Percentiles rank a stretch among this genome's conserved stretches.
phyloP scores from a whole-genome alignment of 2,113 vertebrate species.

The Xenopus borealis region DNA sequence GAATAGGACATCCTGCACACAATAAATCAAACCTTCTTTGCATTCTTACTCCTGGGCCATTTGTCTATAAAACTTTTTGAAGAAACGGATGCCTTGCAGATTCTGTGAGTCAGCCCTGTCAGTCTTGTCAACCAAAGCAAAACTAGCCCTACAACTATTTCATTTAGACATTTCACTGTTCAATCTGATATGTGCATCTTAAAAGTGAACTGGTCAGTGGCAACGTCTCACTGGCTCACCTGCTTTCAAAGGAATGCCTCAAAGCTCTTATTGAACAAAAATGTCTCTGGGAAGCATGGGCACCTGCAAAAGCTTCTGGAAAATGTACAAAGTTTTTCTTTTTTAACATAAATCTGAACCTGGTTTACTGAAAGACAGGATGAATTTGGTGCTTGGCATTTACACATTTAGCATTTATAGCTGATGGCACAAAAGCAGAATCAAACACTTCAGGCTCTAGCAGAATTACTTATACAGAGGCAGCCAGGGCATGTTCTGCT shows the following conservation, averaged over 20 bases:
- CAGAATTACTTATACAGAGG: constrained; percentile 42
- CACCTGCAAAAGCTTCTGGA: constrained; percentile 23
- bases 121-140: constrained; percentile 3
- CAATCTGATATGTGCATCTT: constrained; percentile 16
- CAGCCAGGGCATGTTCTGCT: not conserved
- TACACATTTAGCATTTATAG: constrained; percentile 59
- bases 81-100: not conserved
- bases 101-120: not conserved
- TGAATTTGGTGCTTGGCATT: constrained; percentile 55
- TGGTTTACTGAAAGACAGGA: constrained; percentile 51
- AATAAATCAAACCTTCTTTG: too few species aligned
- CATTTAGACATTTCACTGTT: constrained; percentile 9
- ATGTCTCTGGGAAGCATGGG: constrained; percentile 1
- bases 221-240: constrained; percentile 9
- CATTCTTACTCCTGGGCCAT: too few species aligned
- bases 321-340: constrained; percentile 13
- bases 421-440: constrained; percentile 49
- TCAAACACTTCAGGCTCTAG: constrained; percentile 54
- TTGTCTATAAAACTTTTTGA: not conserved
- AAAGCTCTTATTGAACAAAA: not conserved
- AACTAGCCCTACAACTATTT: not conserved
- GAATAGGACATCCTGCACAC: too few species aligned
- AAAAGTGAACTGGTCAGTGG: constrained; percentile 13
- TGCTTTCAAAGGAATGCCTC: constrained; percentile 17
- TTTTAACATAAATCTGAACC: constrained; percentile 45